Base-by-base conservation (phyloP, 1,140 invertebrate species). In the Heliconius hermathena region DNA sequence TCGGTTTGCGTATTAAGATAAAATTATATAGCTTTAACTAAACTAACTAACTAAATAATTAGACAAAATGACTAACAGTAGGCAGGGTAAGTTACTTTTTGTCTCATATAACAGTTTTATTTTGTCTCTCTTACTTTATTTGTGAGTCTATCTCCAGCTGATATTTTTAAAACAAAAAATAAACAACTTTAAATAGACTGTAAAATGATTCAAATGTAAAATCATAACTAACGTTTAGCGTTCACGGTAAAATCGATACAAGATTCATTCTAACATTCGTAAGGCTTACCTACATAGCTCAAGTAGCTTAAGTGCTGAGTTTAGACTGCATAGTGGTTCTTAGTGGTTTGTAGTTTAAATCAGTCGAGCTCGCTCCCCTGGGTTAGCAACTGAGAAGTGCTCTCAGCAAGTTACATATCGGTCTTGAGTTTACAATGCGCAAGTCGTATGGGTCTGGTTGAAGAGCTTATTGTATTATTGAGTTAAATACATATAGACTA, bases 311-410 rank as follows among this genome's bases (percentile, higher is more conserved):
- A 76, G 38, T 70, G 5, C 57, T 8, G 18, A 75, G 33, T 70
- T 70, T 41, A 70, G 57, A 66, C 20, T 33, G 22, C 22, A 29
- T 66, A 66, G 9, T 66, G 13, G 60, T 66, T 66, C 60, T 66
- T 66, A 22, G 36, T 29, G 33, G 74, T 26, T 76, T 29, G 36
- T 46, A 70, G 74, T 76, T 60, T 70, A 46, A 49, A 76, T 70
- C 60, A 46, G 57, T 71, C 26, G 29, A 70, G 66, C 74, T 70
- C 74, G 60, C 36, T 76, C 26, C 57, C 11, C 22, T n/a, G 74
- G 38, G 57, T 36, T 41, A 22, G 74, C 70, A 76, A 76, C 60
- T 76, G 29, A 71, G 74, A 70, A 66, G 74, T n/a, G 33, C 74
- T 76, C 38, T 76, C 60, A 41, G 41, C 74, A 46, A 66, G 57